Percentiles rank a stretch among this genome's conserved stretches.
Evolutionary conservation across 2,797 vertebrate species (phyloP).

Genomic region (Syncerus caffer): DNA sequence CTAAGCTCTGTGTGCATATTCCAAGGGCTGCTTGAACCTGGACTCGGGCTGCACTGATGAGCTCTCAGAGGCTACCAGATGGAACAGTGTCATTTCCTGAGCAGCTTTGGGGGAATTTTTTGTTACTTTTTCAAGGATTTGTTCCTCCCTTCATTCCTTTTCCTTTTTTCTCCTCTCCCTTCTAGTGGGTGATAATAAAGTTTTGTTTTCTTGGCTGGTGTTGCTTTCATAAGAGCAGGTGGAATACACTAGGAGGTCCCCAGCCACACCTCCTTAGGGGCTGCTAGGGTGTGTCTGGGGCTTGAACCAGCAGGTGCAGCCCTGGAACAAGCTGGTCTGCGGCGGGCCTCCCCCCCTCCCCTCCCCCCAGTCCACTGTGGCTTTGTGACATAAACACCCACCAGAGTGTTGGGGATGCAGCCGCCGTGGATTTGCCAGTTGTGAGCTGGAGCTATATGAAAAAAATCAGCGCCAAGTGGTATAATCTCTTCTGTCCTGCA

Average conservation of each 20-base stretch:
- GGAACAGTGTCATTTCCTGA: not conserved
- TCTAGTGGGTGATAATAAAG: not conserved
- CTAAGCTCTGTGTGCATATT: not conserved
- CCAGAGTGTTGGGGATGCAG: not conserved
- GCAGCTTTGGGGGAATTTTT: not conserved
- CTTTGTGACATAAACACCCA: slow-evolving; percentile 66
- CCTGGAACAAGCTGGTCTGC: not conserved
- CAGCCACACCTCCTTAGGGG: not conserved
- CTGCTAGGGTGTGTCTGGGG: not conserved
- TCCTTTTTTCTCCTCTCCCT: not conserved
- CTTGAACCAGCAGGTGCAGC: not conserved
- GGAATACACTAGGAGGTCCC: not conserved
- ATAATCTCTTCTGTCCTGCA: not conserved
- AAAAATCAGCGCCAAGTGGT: not conserved
- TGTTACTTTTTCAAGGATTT: not conserved
- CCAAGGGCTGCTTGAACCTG: not conserved
- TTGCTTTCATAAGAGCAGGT: not conserved
- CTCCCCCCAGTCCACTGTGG: not conserved
- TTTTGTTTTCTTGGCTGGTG: not conserved
- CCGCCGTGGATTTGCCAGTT: not conserved
- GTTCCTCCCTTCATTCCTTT: not conserved
- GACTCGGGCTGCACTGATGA: not conserved
- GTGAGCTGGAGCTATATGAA: not conserved
- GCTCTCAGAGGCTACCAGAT: not conserved
- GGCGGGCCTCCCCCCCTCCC: not conserved